A percentile compares a stretch with the other conserved stretches of the same genome.
These are phyloP conservation scores for Agrochola circellaris DNA, from an alignment of 2,888 invertebrate species.

Conservation along the genomic window DNA sequence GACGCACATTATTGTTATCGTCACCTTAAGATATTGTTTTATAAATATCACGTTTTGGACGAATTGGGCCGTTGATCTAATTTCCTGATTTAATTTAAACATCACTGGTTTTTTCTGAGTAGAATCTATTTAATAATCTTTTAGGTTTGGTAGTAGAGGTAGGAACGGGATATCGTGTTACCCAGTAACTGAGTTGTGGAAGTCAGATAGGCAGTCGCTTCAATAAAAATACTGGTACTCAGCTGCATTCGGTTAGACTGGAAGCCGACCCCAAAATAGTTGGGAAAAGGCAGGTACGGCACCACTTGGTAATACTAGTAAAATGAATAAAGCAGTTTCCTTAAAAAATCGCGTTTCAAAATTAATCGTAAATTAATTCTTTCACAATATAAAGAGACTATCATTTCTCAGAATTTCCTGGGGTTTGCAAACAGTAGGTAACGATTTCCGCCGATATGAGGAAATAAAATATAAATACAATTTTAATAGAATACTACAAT, in stretches of 20 bases:
- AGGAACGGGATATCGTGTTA: not conserved
- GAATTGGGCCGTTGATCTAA: not conserved
- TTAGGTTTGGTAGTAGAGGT: no score
- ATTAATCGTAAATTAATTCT: not conserved
- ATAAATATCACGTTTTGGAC: not conserved
- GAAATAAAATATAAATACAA: constrained; percentile 5
- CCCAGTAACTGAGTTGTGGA: not conserved
- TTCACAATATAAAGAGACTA: not conserved
- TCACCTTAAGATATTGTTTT: not conserved
- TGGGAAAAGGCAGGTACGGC: not conserved
- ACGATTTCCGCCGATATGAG: not conserved
- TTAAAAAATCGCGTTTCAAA: not conserved
- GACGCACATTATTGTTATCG: not conserved
- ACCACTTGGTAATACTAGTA: not conserved
- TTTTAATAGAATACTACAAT: not conserved
- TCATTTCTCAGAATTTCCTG: not conserved
- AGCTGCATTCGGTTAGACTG: not conserved
- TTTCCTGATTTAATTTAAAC: not conserved
- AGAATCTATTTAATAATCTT: no score
- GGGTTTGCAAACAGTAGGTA: not conserved
- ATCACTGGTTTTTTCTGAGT: no score
- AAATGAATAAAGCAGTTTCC: not conserved
- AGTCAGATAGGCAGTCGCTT: not conserved
- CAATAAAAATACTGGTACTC: not conserved
- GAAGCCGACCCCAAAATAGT: not conserved